phyloP scores from a whole-genome alignment of 1,140 invertebrate genomes.

The Ostrea denselamellosa region DNA sequence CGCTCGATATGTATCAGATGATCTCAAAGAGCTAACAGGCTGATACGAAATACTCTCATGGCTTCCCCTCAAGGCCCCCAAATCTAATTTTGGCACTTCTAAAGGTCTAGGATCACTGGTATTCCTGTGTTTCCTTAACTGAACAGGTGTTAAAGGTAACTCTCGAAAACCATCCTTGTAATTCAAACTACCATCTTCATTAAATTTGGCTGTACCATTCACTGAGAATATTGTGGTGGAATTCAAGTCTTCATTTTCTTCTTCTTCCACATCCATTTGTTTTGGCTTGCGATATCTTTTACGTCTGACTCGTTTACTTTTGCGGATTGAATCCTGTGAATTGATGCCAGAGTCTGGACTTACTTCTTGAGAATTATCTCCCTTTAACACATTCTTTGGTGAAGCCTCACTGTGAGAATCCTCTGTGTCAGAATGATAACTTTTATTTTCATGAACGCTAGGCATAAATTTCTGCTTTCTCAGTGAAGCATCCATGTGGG shows the following conservation, averaged over 20 bases:
- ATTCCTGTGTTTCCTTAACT: slow-evolving; percentile 39
- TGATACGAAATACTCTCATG: slow-evolving; percentile 50
- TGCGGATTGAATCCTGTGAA: slow-evolving; percentile 53
- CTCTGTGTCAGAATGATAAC: slow-evolving; percentile 65
- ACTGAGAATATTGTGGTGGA: slow-evolving; percentile 53
- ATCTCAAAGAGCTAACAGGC: slow-evolving; percentile 53
- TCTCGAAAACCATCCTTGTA: slow-evolving; percentile 53
- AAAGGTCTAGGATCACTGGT: slow-evolving; percentile 22
- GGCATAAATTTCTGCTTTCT: slow-evolving; percentile 52
- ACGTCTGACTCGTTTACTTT: slow-evolving; percentile 44
- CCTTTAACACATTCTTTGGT: background rate
- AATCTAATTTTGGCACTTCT: slow-evolving; percentile 54
- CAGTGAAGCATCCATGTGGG: slow-evolving; percentile 48
- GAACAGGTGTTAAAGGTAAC: slow-evolving; percentile 55
- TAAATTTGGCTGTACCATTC: slow-evolving; percentile 52
- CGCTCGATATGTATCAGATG: slow-evolving; percentile 52
- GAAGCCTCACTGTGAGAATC: slow-evolving; percentile 65
- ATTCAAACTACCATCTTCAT: slow-evolving; percentile 54
- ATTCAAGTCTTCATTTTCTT: slow-evolving; percentile 50
- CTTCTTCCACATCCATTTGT: slow-evolving; percentile 32
- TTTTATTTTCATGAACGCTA: slow-evolving; percentile 38
- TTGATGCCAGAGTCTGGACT: slow-evolving; percentile 46
- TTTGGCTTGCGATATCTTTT: slow-evolving; percentile 43
- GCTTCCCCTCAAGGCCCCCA: slow-evolving; percentile 50
- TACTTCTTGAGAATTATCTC: background rate